Conservation (phyloP, 1,140 invertebrate genomes). For the Drosophila varians region DNA sequence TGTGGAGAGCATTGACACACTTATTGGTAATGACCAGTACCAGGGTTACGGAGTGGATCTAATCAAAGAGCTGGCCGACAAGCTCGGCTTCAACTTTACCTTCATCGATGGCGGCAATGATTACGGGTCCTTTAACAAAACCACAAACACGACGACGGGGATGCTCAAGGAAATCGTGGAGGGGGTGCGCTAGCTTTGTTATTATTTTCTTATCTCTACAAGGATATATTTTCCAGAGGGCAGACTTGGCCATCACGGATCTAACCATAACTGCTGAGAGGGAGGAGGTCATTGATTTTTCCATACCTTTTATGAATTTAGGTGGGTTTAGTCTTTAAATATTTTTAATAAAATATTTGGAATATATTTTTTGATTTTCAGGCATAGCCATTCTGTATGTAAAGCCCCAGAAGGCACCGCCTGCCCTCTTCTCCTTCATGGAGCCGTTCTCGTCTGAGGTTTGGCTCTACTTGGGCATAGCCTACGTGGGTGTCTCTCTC, state of each 20-base stretch:
- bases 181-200: slow-evolving; percentile 85
- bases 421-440: slow-evolving; percentile 94
- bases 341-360: not conserved
- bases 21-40: slow-evolving; percentile 91
- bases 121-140: slow-evolving; percentile 89
- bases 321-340: slow-evolving; percentile 75
- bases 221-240: slow-evolving; percentile 83
- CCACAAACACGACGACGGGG: slow-evolving; percentile 91
- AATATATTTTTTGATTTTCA: slow-evolving; percentile 57
- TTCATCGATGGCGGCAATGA: slow-evolving; percentile 89
- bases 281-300: slow-evolving; percentile 94
- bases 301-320: slow-evolving; percentile 95
- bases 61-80: slow-evolving; percentile 89
- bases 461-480: slow-evolving; percentile 91
- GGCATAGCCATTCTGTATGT: slow-evolving; percentile 94
- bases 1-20: slow-evolving; percentile 87
- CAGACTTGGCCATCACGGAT: slow-evolving; percentile 94
- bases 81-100: slow-evolving; percentile 94
- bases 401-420: slow-evolving; percentile 90
- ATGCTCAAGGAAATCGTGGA: slow-evolving; percentile 93
- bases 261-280: slow-evolving; percentile 94
- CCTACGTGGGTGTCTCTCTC: slow-evolving; percentile 91
- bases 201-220: not conserved
- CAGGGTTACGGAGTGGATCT: slow-evolving; percentile 93
- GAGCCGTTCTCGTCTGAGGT: slow-evolving; percentile 93